A percentile compares a stretch with the other conserved stretches of the same genome.
Evolutionary conservation across 2,797 vertebrate species (phyloP).

Genomic region (Kryptolebias ocellatus): DNA sequence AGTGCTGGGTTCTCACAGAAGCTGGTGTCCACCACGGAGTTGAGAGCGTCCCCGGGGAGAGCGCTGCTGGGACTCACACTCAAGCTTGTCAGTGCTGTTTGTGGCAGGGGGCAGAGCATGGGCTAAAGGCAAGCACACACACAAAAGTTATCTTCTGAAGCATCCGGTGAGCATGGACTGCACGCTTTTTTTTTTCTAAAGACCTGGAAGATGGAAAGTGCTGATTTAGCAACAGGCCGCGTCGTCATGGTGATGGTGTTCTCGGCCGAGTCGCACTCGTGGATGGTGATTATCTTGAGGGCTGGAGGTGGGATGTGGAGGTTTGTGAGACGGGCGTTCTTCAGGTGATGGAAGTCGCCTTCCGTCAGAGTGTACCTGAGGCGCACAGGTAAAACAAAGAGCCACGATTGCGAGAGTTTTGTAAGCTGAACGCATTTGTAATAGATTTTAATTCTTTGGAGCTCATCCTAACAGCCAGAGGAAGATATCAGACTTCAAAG

Average conservation of each 20-base stretch:
- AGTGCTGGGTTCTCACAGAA: slow-evolving; percentile 77
- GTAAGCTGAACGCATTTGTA: neutral
- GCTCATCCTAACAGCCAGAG: slow-evolving; percentile 1
- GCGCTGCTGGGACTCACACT: slow-evolving; percentile 88
- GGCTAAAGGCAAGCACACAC: slow-evolving; percentile 71
- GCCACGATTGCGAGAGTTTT: neutral
- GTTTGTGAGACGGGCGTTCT: slow-evolving; percentile 95
- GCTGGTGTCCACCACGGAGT: slow-evolving; percentile 87
- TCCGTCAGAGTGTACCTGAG: slow-evolving; percentile 95
- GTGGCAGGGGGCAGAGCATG: slow-evolving; percentile 82
- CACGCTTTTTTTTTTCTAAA: neutral
- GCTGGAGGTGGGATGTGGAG: slow-evolving; percentile 88
- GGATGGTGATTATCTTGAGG: slow-evolving; percentile 95
- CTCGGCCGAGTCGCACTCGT: slow-evolving; percentile 92
- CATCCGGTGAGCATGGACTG: neutral
- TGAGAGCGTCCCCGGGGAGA: slow-evolving; percentile 91
- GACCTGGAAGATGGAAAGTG: slow-evolving; percentile 95
- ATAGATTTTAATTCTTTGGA: neutral
- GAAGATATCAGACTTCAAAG: slow-evolving; percentile 39
- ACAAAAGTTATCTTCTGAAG: neutral
- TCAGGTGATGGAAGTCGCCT: slow-evolving; percentile 97
- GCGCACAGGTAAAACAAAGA: slow-evolving; percentile 3
- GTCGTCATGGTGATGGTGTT: slow-evolving; percentile 88
- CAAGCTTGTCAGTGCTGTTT: slow-evolving; percentile 86
- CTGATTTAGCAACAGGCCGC: slow-evolving; percentile 84